phyloP scores from a whole-genome alignment of 2,888 invertebrate species.

The Stegana nigrithorax region DNA sequence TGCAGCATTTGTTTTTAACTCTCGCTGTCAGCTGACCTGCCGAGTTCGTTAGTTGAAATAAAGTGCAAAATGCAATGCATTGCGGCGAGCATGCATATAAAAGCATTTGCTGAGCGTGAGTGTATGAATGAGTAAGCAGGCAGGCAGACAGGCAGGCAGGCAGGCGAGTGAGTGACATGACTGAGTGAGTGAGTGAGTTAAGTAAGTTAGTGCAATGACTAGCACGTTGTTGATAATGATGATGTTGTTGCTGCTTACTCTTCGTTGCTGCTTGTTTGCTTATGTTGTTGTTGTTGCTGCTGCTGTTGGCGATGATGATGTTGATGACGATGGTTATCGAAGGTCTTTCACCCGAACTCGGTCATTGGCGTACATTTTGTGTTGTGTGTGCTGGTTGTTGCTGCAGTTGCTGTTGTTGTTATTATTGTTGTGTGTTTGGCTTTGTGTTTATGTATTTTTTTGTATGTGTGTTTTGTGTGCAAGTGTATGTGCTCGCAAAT shows the following conservation, averaged over 20 bases:
- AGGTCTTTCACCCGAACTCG: constrained; percentile 70
- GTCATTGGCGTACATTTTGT: constrained; percentile 70
- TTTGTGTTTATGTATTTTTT: constrained; percentile 25
- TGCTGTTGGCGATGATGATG: constrained; percentile 35
- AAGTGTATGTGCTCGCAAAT: constrained; percentile 60
- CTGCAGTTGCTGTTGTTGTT: constrained; percentile 39
- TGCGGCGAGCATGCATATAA: too few species aligned
- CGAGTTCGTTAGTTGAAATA: not conserved
- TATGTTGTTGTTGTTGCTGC: constrained; percentile 33
- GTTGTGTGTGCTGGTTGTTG: constrained; percentile 43
- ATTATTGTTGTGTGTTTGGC: constrained; percentile 20
- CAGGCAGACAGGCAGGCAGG: constrained; percentile 26
- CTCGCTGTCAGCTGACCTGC: not conserved
- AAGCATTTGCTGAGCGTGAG: too few species aligned
- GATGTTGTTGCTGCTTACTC: constrained; percentile 31
- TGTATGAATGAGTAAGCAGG: not conserved
- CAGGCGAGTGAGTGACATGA: constrained; percentile 21
- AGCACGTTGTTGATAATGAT: constrained; percentile 21
- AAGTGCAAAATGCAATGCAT: not conserved
- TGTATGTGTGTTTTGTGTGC: constrained; percentile 20
- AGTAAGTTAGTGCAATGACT: constrained; percentile 26
- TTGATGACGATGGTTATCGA: constrained; percentile 68
- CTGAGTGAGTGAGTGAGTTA: constrained; percentile 14
- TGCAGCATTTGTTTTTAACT: constrained; percentile 1
- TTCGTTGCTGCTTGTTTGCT: constrained; percentile 33